phyloP scores from a whole-genome alignment of 1,140 invertebrate species.

The Theocolax elegans region DNA sequence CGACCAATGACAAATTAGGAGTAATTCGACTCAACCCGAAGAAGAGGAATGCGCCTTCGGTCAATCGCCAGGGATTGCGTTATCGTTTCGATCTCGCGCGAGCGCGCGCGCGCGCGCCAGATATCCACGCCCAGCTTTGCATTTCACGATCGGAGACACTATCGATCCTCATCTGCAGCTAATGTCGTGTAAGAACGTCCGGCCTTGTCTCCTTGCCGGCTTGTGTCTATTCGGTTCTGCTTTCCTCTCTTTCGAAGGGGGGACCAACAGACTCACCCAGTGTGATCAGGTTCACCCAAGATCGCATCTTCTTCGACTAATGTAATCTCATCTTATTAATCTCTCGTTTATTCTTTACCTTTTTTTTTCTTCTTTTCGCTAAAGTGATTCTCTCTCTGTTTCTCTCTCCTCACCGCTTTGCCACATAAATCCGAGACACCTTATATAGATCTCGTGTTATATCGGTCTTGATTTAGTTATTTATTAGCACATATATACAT shows the following conservation, averaged over 20 bases:
- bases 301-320: slow-evolving; percentile 22
- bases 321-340: slow-evolving; percentile 34
- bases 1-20: slow-evolving; percentile 51
- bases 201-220: slow-evolving; percentile 49
- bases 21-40: slow-evolving; percentile 40
- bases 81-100: slow-evolving; percentile 52
- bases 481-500: too few relatives aligned
- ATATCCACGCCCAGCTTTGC: slow-evolving; percentile 54
- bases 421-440: too few relatives aligned
- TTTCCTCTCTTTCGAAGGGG: not conserved
- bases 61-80: slow-evolving; percentile 46
- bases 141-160: slow-evolving; percentile 61
- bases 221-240: slow-evolving; percentile 48
- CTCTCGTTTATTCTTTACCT: not conserved
- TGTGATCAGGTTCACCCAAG: too few relatives aligned
- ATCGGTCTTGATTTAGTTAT: too few relatives aligned
- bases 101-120: slow-evolving; percentile 17
- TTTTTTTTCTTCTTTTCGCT: too few relatives aligned
- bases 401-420: not conserved
- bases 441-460: too few relatives aligned
- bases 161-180: slow-evolving; percentile 62
- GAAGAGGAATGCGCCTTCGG: slow-evolving; percentile 51
- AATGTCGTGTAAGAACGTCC: slow-evolving; percentile 64
- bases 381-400: not conserved
- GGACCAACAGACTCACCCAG: too few relatives aligned